A percentile compares a stretch with the other conserved stretches of the same genome.
These are phyloP conservation scores for Rhynchomys soricoides DNA, from an alignment of 2,113 vertebrate species.

Conservation along the genomic window DNA sequence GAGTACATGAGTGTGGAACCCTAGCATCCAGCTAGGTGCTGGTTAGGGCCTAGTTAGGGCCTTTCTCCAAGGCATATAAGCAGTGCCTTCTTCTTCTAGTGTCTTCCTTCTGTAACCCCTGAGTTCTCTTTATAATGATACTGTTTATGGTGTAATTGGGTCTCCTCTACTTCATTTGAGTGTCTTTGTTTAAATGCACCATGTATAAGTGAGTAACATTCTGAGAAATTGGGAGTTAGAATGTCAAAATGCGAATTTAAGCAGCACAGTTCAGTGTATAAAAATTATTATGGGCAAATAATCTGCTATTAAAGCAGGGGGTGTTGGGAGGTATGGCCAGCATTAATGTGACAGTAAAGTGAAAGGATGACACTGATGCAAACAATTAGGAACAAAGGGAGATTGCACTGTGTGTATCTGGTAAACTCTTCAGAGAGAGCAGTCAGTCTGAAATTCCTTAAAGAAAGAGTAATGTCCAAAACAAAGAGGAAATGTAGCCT, in stretches of 20 bases:
- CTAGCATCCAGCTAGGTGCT: too few relatives aligned
- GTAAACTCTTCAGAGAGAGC: not conserved
- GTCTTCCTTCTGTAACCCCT: not conserved
- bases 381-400: not conserved
- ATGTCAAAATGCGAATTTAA: not conserved
- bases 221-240: not conserved
- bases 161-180: not conserved
- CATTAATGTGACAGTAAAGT: not conserved
- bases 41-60: not conserved
- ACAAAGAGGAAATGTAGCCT: too few relatives aligned
- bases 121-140: not conserved
- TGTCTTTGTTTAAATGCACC: not conserved
- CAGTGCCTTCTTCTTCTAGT: not conserved
- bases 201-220: not conserved
- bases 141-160: not conserved
- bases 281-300: not conserved
- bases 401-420: not conserved
- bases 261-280: not conserved
- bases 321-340: rapidly evolving
- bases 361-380: not conserved
- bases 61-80: not conserved
- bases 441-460: not conserved
- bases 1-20: too few relatives aligned
- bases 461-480: not conserved
- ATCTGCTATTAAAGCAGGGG: not conserved